Conservation (phyloP, 2,888 invertebrate genomes). For the Minunthozetes semirufus region DNA sequence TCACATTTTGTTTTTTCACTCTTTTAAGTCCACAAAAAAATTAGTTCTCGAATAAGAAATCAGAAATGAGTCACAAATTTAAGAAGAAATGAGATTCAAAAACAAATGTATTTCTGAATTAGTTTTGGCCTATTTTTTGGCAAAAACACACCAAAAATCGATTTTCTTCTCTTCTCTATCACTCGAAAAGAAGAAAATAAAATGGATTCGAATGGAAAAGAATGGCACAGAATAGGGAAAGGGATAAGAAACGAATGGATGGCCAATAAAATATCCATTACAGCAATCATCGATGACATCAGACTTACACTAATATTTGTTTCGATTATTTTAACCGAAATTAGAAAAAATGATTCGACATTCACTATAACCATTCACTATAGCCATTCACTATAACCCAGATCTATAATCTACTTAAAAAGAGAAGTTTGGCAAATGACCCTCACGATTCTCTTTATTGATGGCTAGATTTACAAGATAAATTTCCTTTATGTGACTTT, state of each 20-base stretch:
- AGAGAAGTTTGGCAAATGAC: too few species aligned
- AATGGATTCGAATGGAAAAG: slow-evolving; percentile 2
- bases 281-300: slow-evolving; percentile 24
- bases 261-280: slow-evolving; percentile 28
- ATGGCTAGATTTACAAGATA: too few species aligned
- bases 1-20: not conserved
- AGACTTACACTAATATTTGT: not conserved
- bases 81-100: slow-evolving; percentile 16
- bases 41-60: not conserved
- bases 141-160: slow-evolving; percentile 9
- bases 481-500: too few species aligned
- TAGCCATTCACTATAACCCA: too few species aligned
- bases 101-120: slow-evolving; percentile 23
- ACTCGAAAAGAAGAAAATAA: not conserved
- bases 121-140: not conserved
- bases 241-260: too few species aligned
- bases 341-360: not conserved
- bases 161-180: slow-evolving; percentile 20
- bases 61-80: not conserved
- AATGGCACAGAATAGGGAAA: not conserved
- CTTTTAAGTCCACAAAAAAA: not conserved
- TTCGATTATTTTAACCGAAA: not conserved
- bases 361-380: too few species aligned
- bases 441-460: too few species aligned
- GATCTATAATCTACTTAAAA: too few species aligned